phyloP scores from a whole-genome alignment of 2,113 vertebrate species.

The Dipodomys ordii region DNA sequence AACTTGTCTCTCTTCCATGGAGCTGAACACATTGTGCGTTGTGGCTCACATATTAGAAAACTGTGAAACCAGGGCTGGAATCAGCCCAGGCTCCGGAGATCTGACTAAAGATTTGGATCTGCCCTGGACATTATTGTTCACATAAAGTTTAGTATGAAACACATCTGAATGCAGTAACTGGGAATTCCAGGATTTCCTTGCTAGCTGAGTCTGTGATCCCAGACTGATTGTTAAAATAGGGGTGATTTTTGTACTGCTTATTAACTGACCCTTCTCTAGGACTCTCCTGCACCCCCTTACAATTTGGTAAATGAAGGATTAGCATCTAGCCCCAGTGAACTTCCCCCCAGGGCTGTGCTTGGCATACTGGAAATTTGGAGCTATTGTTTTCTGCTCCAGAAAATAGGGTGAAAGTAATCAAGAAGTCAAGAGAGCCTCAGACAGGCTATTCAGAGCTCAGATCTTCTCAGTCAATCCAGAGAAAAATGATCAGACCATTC shows the following conservation, averaged over 20 bases:
- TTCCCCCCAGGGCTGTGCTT: neutral
- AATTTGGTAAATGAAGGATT: neutral
- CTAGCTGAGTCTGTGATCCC: fast-evolving
- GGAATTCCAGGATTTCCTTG: neutral
- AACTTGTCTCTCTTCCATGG: neutral
- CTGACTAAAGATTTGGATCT: neutral
- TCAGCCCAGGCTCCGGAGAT: neutral
- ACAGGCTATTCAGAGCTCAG: neutral
- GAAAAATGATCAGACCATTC: neutral
- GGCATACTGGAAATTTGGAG: neutral
- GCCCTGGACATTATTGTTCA: neutral
- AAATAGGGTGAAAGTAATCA: neutral
- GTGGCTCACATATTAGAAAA: neutral
- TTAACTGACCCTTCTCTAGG: neutral
- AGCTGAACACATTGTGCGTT: neutral
- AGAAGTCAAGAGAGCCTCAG: neutral
- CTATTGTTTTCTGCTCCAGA: neutral
- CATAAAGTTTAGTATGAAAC: neutral
- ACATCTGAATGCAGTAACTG: too few species aligned
- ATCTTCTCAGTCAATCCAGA: neutral
- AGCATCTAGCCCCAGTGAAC: neutral
- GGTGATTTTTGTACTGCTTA: neutral
- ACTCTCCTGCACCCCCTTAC: neutral
- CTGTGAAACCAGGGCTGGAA: neutral
- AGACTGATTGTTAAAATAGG: neutral